These are phyloP conservation scores for Drosophila parthenogenetica DNA, from an alignment of 2,888 invertebrate species.

Conservation along the genomic window DNA sequence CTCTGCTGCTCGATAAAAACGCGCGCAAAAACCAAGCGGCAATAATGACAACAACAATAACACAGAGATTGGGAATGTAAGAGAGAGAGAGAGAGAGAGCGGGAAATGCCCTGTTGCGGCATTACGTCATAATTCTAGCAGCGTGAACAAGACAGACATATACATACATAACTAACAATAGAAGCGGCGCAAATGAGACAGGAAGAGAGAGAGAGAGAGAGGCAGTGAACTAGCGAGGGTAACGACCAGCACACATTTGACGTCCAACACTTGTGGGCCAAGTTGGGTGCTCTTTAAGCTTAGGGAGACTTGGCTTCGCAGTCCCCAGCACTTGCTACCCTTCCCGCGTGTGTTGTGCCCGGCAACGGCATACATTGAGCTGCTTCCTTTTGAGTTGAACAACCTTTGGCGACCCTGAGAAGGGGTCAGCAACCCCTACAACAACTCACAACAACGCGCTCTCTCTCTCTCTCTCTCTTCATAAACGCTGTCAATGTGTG, in stretches of 20 bases:
- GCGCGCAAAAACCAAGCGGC: conserved; percentile 44
- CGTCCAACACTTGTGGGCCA: conserved; percentile 45
- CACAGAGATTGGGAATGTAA: background rate
- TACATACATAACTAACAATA: conserved; percentile 2
- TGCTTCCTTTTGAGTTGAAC: conserved; percentile 78
- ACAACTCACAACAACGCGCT: conserved; percentile 25
- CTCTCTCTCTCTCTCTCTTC: conserved; percentile 23
- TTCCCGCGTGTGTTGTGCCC: background rate
- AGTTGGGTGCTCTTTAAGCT: conserved; percentile 21
- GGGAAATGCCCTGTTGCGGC: conserved; percentile 68
- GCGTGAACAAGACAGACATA: conserved; percentile 6
- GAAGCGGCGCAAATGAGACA: background rate
- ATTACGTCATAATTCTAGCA: conserved; percentile 61
- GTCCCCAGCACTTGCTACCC: background rate
- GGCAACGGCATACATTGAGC: conserved; percentile 68
- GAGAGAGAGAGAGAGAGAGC: background rate
- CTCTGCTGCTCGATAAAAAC: conserved; percentile 25
- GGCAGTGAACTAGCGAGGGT: conserved; percentile 52
- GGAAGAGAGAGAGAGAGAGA: background rate
- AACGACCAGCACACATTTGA: conserved; percentile 83
- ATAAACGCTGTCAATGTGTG: background rate
- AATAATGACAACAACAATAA: conserved; percentile 30
- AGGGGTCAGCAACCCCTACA: conserved; percentile 85
- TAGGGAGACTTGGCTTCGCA: conserved; percentile 1
- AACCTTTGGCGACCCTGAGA: conserved; percentile 85